Evolutionary conservation across 2,113 vertebrate species (phyloP), one percentile per base, ranked within the genome.

Genomic region (Fulmarus glacialis): DNA sequence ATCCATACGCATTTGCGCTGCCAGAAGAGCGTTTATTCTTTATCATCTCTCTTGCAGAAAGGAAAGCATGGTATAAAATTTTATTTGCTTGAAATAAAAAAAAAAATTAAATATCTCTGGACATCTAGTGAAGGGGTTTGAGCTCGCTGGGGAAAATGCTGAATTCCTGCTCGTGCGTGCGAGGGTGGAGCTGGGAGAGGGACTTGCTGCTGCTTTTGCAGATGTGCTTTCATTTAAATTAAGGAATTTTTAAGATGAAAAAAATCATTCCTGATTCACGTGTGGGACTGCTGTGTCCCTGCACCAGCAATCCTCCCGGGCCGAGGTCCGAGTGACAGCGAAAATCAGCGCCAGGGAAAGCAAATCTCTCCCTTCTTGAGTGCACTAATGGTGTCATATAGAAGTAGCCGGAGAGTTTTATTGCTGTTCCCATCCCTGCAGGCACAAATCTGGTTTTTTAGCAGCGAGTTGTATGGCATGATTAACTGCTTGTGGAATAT

Each of bases 291-390:
- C 38, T 23, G 27, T 6, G 27, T 23, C 62, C 34, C 62, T 38
- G 53, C 34, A 18, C 45, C 30, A 10, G 34, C 5, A 6, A 32
- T 66, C 45, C 21, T 40, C 15, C 21, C 0, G 2, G 40, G 27
- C 15, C 0, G 2, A 24, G 48, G 16, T 23, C n/a, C 0, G 1
- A 36, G 24, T 3, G 29, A 8, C 6, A 8, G 62, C 0, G 0
- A 30, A 34, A 40, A 21, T 21, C 34, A 8, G 43, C 1, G 0
- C 12, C 2, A 0, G 1, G 10, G 47, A 12, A 40, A 22, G 34
- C 34, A 30, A 66, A n/a, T 6, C 14, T 15, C 23, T 40, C 77
- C 50, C 34, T 53, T 29, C 16, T 18, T 3, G 50, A 42, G 38
- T 1, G 59, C 2, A 0, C 21, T 38, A 32, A 43, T 11, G 42